These are phyloP conservation scores for Neopipo cinnamomea DNA, from an alignment of 2,113 vertebrate species.

Conservation along the genomic window DNA sequence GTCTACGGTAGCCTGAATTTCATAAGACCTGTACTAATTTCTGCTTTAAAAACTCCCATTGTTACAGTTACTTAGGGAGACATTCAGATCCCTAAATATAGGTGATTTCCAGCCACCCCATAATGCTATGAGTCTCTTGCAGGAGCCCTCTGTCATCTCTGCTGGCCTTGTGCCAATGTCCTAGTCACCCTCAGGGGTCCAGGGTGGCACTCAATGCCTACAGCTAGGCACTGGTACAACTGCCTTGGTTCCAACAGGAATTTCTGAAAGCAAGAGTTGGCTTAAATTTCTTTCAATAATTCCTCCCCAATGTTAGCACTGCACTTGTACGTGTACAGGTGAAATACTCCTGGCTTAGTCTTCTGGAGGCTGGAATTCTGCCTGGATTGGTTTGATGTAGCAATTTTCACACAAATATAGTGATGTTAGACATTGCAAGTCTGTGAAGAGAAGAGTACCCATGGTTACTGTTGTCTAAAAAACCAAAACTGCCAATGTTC, in stretches of 20 bases:
- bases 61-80: not conserved
- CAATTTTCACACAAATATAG: not conserved
- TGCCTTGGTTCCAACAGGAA: not conserved
- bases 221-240: not conserved
- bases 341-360: not conserved
- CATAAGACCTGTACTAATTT: not conserved
- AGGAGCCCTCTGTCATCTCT: not conserved
- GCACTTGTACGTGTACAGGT: not conserved
- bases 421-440: accelerated
- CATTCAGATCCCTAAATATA: not conserved
- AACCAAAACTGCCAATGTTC: not conserved
- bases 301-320: not conserved
- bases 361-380: not conserved
- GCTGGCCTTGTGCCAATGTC: not conserved
- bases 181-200: not conserved
- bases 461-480: not conserved
- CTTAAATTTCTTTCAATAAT: not conserved
- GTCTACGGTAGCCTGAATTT: not conserved
- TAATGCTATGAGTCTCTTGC: not conserved
- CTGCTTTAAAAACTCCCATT: not conserved
- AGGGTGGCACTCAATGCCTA: too few relatives aligned
- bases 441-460: not conserved
- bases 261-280: not conserved
- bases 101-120: not conserved
- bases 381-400: accelerated